phyloP scores from a whole-genome alignment of 92 coral and sea anemone species.

The Epizoanthus ramosus region DNA sequence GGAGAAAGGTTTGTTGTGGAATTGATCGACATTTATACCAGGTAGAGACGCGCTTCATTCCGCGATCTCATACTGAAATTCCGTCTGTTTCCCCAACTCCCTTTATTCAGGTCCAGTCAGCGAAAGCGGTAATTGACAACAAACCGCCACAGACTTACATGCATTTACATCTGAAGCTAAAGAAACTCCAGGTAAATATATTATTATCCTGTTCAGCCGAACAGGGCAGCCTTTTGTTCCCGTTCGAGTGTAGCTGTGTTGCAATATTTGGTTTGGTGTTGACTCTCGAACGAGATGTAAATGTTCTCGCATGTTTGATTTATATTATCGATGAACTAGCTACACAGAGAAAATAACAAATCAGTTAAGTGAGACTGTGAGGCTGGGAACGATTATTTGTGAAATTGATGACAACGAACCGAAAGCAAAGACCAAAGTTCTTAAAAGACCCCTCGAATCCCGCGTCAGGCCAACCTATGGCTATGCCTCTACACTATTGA shows the following conservation, averaged over 20 bases:
- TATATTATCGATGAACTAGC: neutral
- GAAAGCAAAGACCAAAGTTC: neutral
- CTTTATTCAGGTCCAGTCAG: conserved; percentile 75
- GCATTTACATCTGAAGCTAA: conserved; percentile 96
- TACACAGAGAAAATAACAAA: no score
- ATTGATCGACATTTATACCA: neutral
- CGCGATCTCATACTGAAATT: neutral
- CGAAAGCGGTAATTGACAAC: conserved; percentile 93
- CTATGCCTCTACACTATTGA: no score
- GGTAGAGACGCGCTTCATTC: neutral
- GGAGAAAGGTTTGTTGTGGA: conserved; percentile 80
- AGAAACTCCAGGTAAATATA: conserved; percentile 92
- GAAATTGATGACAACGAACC: no score
- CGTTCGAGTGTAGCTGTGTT: conserved; percentile 16
- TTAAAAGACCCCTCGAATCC: neutral
- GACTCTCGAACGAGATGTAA: conserved; percentile 26
- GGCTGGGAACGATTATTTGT: neutral
- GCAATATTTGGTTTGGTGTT: conserved; percentile 35
- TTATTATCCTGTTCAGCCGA: neutral
- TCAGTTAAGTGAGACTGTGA: neutral
- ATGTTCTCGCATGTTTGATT: conserved; percentile 16
- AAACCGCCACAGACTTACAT: conserved; percentile 96
- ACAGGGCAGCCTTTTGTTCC: conserved; percentile 25
- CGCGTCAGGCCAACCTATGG: neutral
- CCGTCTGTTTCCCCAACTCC: conserved; percentile 1